These are phyloP conservation scores for Bombus pascuorum DNA, from an alignment of 1,140 invertebrate genomes.

Conservation along the genomic window DNA sequence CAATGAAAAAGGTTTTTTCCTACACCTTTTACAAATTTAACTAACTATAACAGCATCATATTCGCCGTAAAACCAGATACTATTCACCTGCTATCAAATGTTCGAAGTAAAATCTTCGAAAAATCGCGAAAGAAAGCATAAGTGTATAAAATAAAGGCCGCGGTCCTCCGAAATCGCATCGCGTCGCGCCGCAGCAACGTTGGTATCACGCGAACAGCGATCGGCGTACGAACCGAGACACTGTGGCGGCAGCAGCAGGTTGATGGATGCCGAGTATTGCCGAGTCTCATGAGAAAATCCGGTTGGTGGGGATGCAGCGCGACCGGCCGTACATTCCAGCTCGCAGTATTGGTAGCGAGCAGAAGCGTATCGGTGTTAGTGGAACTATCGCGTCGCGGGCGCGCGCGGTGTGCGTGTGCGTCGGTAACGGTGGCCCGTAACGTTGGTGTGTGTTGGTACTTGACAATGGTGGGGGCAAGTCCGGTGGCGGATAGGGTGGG, in stretches of 20 bases:
- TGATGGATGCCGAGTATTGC: constrained; percentile 71
- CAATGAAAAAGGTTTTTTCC: no score
- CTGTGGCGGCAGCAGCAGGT: constrained; percentile 68
- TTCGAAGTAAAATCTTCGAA: not conserved
- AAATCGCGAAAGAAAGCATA: no score
- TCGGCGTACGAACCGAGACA: constrained; percentile 54
- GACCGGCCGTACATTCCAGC: constrained; percentile 56
- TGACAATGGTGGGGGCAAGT: constrained; percentile 44
- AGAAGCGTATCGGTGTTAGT: constrained; percentile 14
- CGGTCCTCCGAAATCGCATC: not conserved
- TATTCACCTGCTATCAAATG: not conserved
- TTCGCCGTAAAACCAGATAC: not conserved
- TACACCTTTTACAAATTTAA: no score
- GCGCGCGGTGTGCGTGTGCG: not conserved
- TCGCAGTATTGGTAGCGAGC: constrained; percentile 47
- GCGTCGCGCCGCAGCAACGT: not conserved
- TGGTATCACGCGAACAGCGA: not conserved
- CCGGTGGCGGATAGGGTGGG: constrained; percentile 40
- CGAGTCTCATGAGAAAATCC: constrained; percentile 69
- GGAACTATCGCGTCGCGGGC: constrained; percentile 27
- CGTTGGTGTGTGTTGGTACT: constrained; percentile 28
- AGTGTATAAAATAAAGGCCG: not conserved
- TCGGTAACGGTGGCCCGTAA: constrained; percentile 27
- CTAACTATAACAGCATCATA: not conserved
- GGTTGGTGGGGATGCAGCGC: constrained; percentile 54